Percentiles rank a stretch among this genome's conserved stretches.
Evolutionary conservation across 2,113 vertebrate species (phyloP).

Genomic region (Xerus inauris): DNA sequence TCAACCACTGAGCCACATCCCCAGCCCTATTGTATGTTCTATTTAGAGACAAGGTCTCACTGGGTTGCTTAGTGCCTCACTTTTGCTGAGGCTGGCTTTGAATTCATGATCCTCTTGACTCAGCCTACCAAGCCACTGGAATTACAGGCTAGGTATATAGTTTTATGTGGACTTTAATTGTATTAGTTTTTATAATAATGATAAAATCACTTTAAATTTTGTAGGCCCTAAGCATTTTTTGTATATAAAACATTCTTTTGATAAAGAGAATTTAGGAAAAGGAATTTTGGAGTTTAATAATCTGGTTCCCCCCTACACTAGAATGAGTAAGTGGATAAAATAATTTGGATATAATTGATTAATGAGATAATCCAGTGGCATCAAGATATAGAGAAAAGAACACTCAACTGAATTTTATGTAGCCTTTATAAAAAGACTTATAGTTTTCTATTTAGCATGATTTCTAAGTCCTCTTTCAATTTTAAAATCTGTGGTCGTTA

Average conservation of each 20-base stretch:
- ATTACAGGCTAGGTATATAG: not conserved
- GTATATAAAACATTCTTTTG: not conserved
- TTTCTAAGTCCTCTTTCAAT: not conserved
- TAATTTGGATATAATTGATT: conserved; percentile 15
- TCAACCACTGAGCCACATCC: too few relatives aligned
- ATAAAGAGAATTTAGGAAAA: not conserved
- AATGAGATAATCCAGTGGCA: not conserved
- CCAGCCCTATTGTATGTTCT: too few relatives aligned
- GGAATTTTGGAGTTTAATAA: not conserved
- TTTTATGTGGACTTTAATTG: not conserved
- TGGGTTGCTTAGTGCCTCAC: too few relatives aligned
- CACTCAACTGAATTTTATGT: not conserved
- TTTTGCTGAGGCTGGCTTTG: too few relatives aligned
- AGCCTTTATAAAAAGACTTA: not conserved
- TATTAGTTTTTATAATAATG: not conserved
- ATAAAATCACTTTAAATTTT: conserved; percentile 22
- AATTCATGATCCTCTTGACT: too few relatives aligned
- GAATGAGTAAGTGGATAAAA: not conserved
- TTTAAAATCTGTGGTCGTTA: not conserved
- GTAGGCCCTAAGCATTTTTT: too few relatives aligned
- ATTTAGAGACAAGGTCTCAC: too few relatives aligned
- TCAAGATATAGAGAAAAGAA: not conserved
- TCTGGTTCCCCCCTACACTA: not conserved
- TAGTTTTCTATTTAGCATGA: not conserved
- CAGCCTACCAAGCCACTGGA: too few relatives aligned